Conservation (phyloP, 1,140 invertebrate genomes). For the Lepidurus packardi region DNA sequence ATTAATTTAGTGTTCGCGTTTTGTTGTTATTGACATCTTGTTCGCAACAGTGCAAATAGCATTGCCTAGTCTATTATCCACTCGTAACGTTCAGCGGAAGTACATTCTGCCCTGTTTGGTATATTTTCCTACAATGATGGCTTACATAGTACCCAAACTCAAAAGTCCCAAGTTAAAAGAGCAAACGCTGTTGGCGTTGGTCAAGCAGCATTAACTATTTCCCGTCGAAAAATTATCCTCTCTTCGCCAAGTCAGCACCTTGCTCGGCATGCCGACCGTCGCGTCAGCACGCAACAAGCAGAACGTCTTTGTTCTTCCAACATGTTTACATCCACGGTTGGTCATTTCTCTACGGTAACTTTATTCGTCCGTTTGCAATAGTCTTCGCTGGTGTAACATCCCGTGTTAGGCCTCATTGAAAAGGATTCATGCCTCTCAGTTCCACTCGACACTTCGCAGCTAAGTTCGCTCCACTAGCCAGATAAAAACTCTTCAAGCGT, state of each 20-base stretch:
- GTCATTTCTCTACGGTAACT: background rate
- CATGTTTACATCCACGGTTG: background rate
- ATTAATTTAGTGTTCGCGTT: background rate
- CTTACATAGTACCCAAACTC: too few species aligned
- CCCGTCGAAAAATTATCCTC: background rate
- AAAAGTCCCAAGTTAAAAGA: too few species aligned
- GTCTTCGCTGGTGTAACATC: background rate
- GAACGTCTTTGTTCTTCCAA: conserved; percentile 4
- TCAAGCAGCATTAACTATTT: background rate
- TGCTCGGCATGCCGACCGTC: background rate
- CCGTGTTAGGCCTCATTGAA: conserved; percentile 9
- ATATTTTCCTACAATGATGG: too few species aligned
- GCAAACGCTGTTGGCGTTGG: background rate
- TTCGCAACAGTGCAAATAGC: background rate
- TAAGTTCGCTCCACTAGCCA: background rate
- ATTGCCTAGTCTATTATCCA: background rate
- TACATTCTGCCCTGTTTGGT: too few species aligned
- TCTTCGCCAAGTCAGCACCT: background rate
- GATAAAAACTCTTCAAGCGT: background rate
- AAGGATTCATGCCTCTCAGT: background rate
- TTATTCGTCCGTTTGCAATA: background rate
- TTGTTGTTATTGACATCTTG: background rate
- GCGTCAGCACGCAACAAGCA: background rate
- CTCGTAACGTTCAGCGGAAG: background rate
- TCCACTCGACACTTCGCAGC: background rate